phyloP scores from a whole-genome alignment of 2,113 vertebrate species.

The Euleptes europaea region DNA sequence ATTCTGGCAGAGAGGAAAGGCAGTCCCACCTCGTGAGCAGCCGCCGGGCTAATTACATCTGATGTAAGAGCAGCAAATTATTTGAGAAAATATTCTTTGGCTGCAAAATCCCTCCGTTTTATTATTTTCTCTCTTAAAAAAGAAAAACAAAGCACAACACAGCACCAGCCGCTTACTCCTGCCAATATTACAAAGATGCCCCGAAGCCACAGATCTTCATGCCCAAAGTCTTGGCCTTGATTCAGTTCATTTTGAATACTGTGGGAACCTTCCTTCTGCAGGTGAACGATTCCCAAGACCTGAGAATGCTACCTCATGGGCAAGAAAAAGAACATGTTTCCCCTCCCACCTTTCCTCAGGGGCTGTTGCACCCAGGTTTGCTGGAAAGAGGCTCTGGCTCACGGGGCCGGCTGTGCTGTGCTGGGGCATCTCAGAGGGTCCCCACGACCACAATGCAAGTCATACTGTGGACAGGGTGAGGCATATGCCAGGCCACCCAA shows the following conservation, averaged over 20 bases:
- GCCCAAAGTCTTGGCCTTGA: slow-evolving; percentile 31
- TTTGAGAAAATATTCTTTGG: slow-evolving; percentile 45
- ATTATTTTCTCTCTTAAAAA: slow-evolving; percentile 20
- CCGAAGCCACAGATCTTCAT: slow-evolving; percentile 44
- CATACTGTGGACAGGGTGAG: not conserved
- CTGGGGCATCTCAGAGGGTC: too few species aligned
- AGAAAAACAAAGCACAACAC: not conserved
- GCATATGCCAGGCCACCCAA: not conserved
- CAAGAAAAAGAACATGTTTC: not conserved
- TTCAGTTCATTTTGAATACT: slow-evolving; percentile 50
- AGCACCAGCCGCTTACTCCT: not conserved
- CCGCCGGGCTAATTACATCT: slow-evolving; percentile 36
- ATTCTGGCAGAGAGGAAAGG: not conserved
- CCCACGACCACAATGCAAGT: too few species aligned
- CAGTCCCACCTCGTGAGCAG: not conserved
- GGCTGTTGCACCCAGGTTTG: too few species aligned
- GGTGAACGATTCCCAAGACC: slow-evolving; percentile 37
- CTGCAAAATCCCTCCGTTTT: slow-evolving; percentile 17
- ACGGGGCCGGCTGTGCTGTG: too few species aligned
- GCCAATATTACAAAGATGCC: slow-evolving; percentile 16
- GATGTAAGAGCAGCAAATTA: slow-evolving; percentile 29
- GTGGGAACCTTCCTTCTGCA: slow-evolving; percentile 54
- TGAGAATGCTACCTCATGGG: not conserved
- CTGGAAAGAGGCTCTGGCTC: too few species aligned
- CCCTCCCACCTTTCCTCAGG: too few species aligned